Evolutionary conservation across 53 echinoderm and acorn worm species (phyloP).

Genomic region (Hippasteria phrygiana): DNA sequence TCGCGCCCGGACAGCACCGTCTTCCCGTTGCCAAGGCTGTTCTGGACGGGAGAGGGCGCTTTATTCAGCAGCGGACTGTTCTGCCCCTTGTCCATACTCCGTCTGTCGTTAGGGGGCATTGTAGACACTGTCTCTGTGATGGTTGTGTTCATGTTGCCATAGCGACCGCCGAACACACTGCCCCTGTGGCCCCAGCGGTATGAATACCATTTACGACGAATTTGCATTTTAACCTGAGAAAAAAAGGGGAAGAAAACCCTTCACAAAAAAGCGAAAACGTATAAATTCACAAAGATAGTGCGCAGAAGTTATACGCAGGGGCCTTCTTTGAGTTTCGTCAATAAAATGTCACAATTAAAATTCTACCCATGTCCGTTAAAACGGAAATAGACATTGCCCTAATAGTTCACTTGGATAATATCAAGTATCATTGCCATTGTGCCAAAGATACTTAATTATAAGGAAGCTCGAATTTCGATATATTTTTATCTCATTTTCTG

Average conservation of each 20-base stretch:
- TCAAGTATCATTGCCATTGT: too few relatives aligned
- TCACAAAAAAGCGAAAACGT: background rate
- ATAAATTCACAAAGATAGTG: too few relatives aligned
- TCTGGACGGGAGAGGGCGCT: slow-evolving; percentile 47
- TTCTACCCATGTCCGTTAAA: too few relatives aligned
- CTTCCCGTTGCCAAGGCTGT: slow-evolving; percentile 50
- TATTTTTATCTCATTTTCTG: too few relatives aligned
- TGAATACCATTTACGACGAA: slow-evolving; percentile 89
- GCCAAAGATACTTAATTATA: too few relatives aligned
- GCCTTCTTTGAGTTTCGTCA: too few relatives aligned
- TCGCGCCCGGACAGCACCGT: slow-evolving; percentile 8
- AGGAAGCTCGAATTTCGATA: too few relatives aligned
- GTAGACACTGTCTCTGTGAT: slow-evolving; percentile 86
- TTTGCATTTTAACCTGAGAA: slow-evolving; percentile 91
- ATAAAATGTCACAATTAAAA: too few relatives aligned
- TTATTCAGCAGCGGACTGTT: slow-evolving; percentile 68
- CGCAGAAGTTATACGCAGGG: too few relatives aligned
- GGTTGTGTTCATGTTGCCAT: slow-evolving; percentile 84
- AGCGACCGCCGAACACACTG: slow-evolving; percentile 86
- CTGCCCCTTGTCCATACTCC: slow-evolving; percentile 66
- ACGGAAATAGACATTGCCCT: too few relatives aligned
- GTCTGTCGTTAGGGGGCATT: slow-evolving; percentile 65
- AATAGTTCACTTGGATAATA: too few relatives aligned
- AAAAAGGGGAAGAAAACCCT: background rate
- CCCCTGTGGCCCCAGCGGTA: slow-evolving; percentile 81